These are phyloP conservation scores for Drosophila fulvimacula DNA, from an alignment of 2,888 invertebrate genomes.

Conservation along the genomic window DNA sequence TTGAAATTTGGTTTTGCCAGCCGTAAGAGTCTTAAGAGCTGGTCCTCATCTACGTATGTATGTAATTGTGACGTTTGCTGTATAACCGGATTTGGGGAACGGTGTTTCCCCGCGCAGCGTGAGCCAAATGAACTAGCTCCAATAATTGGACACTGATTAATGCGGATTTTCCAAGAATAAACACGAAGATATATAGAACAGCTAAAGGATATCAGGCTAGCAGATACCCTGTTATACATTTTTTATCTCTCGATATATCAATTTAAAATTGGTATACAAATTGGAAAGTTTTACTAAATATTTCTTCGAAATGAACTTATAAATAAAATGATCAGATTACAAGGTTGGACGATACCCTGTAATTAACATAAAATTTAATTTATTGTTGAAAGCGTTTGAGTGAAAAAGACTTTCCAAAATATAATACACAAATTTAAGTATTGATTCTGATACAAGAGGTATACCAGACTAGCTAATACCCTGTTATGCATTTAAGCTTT, in stretches of 20 bases:
- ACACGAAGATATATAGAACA: neutral
- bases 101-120: conserved; percentile 25
- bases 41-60: neutral
- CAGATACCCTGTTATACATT: neutral
- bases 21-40: neutral
- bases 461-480: neutral
- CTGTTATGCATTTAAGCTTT: neutral
- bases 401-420: neutral
- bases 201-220: neutral
- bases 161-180: conserved; percentile 30
- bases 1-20: conserved; percentile 24
- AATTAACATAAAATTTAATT: too few species aligned
- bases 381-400: too few species aligned
- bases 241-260: neutral
- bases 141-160: conserved; percentile 3
- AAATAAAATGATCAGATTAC: neutral
- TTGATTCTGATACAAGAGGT: neutral
- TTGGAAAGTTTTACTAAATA: neutral
- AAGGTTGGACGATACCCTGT: neutral
- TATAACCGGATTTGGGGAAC: conserved; percentile 37
- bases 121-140: conserved; percentile 14
- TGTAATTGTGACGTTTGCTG: neutral
- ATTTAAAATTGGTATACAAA: neutral
- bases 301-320: neutral
- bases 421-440: neutral